phyloP scores from a whole-genome alignment of 2,797 vertebrate species.

The Crenichthys baileyi region DNA sequence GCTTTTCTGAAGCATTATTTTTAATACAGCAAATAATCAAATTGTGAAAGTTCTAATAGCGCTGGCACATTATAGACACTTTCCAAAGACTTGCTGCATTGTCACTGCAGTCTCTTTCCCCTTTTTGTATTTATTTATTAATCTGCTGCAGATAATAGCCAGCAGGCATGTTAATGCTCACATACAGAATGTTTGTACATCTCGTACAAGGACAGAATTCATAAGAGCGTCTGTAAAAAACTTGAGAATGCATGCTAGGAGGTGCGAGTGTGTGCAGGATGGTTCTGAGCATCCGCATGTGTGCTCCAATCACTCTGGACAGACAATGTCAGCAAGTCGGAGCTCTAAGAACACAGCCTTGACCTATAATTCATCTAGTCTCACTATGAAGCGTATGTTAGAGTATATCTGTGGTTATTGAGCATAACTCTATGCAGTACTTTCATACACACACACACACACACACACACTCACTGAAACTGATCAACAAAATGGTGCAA shows the following conservation, averaged over 20 bases:
- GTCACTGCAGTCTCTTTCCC: slow-evolving; percentile 5
- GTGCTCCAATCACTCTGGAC: slow-evolving; percentile 25
- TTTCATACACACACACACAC: background rate
- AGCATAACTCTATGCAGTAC: background rate
- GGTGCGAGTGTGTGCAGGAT: background rate
- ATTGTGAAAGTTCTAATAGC: slow-evolving; percentile 32
- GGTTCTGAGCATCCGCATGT: slow-evolving; percentile 4
- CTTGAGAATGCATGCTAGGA: background rate
- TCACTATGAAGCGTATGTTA: background rate
- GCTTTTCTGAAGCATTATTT: slow-evolving; percentile 44
- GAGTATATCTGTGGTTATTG: slow-evolving; percentile 12
- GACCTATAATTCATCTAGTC: slow-evolving; percentile 56
- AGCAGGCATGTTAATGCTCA: background rate
- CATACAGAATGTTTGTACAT: background rate
- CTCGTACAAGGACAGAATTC: background rate
- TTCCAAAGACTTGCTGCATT: slow-evolving; percentile 18
- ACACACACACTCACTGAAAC: background rate
- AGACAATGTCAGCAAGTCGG: slow-evolving; percentile 59
- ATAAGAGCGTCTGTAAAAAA: background rate
- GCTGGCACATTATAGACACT: slow-evolving; percentile 4
- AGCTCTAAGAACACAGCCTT: slow-evolving; percentile 40
- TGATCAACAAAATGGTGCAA: too few relatives aligned
- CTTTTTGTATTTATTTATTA: background rate
- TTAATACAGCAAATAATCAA: slow-evolving; percentile 52
- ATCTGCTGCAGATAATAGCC: slow-evolving; percentile 21